A percentile compares a stretch with the other conserved stretches of the same genome.
phyloP scores from a whole-genome alignment of 2,113 vertebrate genomes.

The Galemys pyrenaicus region DNA sequence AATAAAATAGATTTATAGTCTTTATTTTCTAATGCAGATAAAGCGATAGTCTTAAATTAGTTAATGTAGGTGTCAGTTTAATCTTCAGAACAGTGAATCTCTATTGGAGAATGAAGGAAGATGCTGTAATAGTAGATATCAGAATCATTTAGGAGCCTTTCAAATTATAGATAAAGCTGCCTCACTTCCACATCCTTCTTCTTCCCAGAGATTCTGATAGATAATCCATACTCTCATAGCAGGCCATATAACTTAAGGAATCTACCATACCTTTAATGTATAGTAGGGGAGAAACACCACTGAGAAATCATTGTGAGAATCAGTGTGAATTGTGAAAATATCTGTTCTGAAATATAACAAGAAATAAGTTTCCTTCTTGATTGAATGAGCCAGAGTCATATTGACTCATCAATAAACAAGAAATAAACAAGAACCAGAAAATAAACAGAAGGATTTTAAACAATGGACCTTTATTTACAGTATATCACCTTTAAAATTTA shows the following conservation, averaged over 20 bases:
- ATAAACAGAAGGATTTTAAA: conserved; percentile 32
- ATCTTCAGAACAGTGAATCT: background rate
- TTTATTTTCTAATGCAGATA: conserved; percentile 1
- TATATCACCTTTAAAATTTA: background rate
- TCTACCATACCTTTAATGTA: background rate
- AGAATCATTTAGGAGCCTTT: background rate
- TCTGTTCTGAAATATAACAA: conserved; percentile 27
- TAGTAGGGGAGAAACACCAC: background rate
- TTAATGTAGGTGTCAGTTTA: background rate
- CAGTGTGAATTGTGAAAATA: background rate
- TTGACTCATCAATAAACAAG: conserved; percentile 18
- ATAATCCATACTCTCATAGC: background rate
- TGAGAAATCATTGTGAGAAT: background rate
- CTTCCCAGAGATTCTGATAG: background rate
- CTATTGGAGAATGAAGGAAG: background rate
- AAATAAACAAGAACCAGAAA: background rate
- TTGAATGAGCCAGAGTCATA: background rate
- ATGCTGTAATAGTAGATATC: background rate
- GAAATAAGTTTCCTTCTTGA: conserved; percentile 34
- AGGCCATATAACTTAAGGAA: background rate
- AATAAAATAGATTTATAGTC: too few species aligned
- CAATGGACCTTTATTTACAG: background rate
- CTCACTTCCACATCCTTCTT: background rate
- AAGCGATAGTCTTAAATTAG: background rate
- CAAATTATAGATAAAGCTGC: background rate